phyloP scores from a whole-genome alignment of 2,113 vertebrate genomes.

The Heterocephalus glaber region DNA sequence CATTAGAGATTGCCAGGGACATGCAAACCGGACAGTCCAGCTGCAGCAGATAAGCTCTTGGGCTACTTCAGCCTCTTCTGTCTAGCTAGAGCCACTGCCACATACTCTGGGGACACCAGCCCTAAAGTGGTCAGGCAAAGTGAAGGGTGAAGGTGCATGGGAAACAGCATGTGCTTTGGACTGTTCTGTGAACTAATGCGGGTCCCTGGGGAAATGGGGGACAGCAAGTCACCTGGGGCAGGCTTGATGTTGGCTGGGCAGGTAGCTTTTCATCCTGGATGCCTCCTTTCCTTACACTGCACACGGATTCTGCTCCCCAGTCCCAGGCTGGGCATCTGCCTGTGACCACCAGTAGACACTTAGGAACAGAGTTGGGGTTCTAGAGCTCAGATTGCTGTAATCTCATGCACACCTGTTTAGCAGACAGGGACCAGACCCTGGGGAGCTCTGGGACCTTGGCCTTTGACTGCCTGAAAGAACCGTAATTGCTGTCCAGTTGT shows the following conservation, averaged over 20 bases:
- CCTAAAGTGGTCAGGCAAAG: background rate
- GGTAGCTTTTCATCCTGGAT: background rate
- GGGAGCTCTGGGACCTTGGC: background rate
- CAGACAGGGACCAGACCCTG: background rate
- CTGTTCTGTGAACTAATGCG: fast-evolving
- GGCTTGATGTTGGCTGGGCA: background rate
- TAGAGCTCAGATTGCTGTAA: background rate
- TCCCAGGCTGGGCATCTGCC: background rate
- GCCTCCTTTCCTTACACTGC: background rate
- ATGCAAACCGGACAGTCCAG: background rate
- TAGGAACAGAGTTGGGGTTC: background rate
- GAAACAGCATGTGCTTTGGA: fast-evolving
- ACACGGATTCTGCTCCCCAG: background rate
- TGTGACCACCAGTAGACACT: background rate
- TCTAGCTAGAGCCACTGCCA: background rate
- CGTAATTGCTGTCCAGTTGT: background rate
- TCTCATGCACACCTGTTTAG: background rate
- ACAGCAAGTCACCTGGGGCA: background rate
- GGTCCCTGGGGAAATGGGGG: background rate
- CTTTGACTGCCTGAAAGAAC: background rate
- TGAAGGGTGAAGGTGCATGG: background rate
- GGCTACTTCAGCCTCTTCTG: background rate
- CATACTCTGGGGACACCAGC: background rate
- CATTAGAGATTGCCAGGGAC: background rate
- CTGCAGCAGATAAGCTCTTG: background rate